Evolutionary conservation across 2,113 vertebrate species (phyloP).

Genomic region (Gasterosteus nipponicus): DNA sequence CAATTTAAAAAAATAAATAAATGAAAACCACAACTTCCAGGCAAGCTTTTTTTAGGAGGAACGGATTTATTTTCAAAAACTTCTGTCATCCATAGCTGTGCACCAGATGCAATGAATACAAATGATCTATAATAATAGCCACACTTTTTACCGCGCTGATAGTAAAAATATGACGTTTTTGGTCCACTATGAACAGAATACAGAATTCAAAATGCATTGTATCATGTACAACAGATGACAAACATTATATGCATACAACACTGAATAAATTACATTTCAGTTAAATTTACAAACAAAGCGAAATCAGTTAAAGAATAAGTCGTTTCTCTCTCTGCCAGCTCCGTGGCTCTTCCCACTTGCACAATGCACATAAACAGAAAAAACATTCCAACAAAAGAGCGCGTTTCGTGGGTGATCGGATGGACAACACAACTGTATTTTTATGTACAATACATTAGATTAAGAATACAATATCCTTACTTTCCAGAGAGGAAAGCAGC

Average conservation of each 20-base stretch:
- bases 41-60: conserved; percentile 2
- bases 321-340: conserved; percentile 40
- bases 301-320: conserved; percentile 38
- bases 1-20: neutral
- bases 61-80: conserved; percentile 73
- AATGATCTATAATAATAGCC: conserved; percentile 61
- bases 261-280: conserved; percentile 49
- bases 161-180: conserved; percentile 56
- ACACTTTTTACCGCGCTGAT: conserved; percentile 71
- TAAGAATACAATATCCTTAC: conserved; percentile 59
- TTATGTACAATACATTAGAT: conserved; percentile 66
- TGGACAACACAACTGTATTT: conserved; percentile 44
- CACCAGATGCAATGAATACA: conserved; percentile 68
- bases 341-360: conserved; percentile 33
- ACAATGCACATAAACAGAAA: conserved; percentile 56
- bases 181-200: conserved; percentile 49
- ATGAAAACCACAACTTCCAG: conserved; percentile 10
- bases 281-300: conserved; percentile 52
- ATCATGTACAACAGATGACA: conserved; percentile 34
- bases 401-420: conserved; percentile 34
- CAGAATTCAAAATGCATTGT: conserved; percentile 33
- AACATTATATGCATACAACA: conserved; percentile 47
- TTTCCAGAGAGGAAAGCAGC: conserved; percentile 52
- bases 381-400: conserved; percentile 59
- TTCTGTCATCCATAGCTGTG: conserved; percentile 60